A percentile compares a stretch with the other conserved stretches of the same genome.
Conservation (phyloP, 1,140 invertebrate species). For the Drosophila aff. region DNA sequence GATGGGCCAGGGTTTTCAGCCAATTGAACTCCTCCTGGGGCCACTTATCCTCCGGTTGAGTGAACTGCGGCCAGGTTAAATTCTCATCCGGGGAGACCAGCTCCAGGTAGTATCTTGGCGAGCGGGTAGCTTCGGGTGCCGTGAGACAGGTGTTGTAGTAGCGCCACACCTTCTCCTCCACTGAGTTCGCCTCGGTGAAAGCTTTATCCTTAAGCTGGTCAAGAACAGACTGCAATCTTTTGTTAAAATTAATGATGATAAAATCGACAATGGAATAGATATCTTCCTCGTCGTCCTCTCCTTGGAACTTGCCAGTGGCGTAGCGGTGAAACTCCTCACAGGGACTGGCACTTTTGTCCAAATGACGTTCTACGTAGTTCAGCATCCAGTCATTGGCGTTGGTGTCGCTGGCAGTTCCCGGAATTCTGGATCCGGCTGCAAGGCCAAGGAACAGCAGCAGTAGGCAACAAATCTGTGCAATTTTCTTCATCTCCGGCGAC, state of each 20-base stretch:
- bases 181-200: constrained; percentile 4
- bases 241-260: not conserved
- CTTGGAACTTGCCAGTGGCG: constrained; percentile 1
- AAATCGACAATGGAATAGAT: not conserved
- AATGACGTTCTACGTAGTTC: not conserved
- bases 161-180: constrained; percentile 23
- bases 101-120: constrained; percentile 4
- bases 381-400: not conserved
- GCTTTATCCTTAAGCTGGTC: not conserved
- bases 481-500: not conserved
- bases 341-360: not conserved
- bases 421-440: not conserved
- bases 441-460: not conserved
- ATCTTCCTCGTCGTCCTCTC: not conserved
- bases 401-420: not conserved
- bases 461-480: not conserved
- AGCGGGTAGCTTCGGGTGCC: not conserved
- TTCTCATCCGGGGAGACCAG: constrained; percentile 2
- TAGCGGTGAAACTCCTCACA: not conserved
- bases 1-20: constrained; percentile 2
- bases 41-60: not conserved
- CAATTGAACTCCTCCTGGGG: constrained; percentile 10
- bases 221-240: not conserved
- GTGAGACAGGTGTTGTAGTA: constrained; percentile 21
- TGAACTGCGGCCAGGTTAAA: constrained; percentile 16